Evolutionary conservation across 2,888 invertebrate genomes (phyloP), one percentile per base, ranked within the genome.

Genomic region (Synergus itoensis): DNA sequence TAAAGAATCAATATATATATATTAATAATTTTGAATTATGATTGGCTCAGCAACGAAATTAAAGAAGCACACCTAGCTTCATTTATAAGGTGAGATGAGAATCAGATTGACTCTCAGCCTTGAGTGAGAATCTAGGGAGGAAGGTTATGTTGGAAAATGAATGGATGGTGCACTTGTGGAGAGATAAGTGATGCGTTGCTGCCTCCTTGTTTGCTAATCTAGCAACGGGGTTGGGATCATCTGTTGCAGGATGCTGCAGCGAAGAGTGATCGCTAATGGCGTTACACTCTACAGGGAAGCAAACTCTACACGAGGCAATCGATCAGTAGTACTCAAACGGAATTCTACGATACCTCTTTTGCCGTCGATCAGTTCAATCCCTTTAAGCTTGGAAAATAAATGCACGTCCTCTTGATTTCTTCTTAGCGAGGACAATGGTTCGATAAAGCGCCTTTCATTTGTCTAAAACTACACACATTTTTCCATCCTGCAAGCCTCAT

Each of bases 181-280:
- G 84, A 87, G 88, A 89, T 89, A 90, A 88, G 89, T 88, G 87
- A 88, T 83, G 67, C 79, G 81, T 81, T 84, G 81, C 84, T 79
- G 85, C 82, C 83, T 86, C 84, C 88, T 88, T 88, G 88, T 88
- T 89, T 89, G 88, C 87, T 90, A 89, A 90, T 90, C 88, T 88
- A 88, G 84, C 87, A 86, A 83, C 86, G 85, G 84, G 80, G 79
- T 79, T 80, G 79, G 85, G 86, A 89, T 88, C 89, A 89, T 88
- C 89, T 88, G 88, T 88, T 89, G 88, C 88, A 87, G 85, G 87
- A 84, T 86, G 86, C 86, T 88, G 87, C 79, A 85, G 86, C 82
- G 85, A 86, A 87, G 89, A 89, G 87, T 85, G 89, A 90, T 89
- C 88, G 85, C 85, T 90, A 89, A 90, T 90, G 88, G 88, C 84